phyloP scores from a whole-genome alignment of 2,797 vertebrate genomes.

The Carcharodon carcharias region DNA sequence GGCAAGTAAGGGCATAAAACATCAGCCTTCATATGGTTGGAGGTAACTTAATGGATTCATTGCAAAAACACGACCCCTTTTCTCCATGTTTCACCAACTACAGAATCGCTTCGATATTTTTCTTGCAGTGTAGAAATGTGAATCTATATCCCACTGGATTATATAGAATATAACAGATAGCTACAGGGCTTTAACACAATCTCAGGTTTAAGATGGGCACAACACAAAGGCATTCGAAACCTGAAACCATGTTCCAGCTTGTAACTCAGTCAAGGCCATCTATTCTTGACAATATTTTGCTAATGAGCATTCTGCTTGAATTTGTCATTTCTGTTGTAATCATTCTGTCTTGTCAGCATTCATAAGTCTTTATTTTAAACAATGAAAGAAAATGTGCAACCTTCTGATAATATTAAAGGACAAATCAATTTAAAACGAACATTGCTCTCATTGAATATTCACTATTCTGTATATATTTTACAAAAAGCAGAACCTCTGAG shows the following conservation, averaged over 20 bases:
- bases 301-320: not conserved
- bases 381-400: not conserved
- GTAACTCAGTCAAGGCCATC: not conserved
- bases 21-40: not conserved
- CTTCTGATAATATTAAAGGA: constrained; percentile 4
- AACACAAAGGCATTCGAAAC: not conserved
- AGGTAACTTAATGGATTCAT: not conserved
- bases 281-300: not conserved
- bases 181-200: not conserved
- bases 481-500: not conserved
- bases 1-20: not conserved
- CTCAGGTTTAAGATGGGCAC: not conserved
- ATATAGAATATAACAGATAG: not conserved
- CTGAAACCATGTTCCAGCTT: not conserved
- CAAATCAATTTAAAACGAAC: not conserved
- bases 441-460: not conserved
- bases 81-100: not conserved
- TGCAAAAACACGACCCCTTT: not conserved
- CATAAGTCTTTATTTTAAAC: not conserved
- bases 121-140: not conserved
- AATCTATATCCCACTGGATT: not conserved
- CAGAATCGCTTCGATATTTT: not conserved
- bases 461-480: not conserved
- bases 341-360: not conserved
- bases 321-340: not conserved